Base-by-base conservation (phyloP, 2,797 vertebrate genomes). In the Kryptopterus vitreolus region DNA sequence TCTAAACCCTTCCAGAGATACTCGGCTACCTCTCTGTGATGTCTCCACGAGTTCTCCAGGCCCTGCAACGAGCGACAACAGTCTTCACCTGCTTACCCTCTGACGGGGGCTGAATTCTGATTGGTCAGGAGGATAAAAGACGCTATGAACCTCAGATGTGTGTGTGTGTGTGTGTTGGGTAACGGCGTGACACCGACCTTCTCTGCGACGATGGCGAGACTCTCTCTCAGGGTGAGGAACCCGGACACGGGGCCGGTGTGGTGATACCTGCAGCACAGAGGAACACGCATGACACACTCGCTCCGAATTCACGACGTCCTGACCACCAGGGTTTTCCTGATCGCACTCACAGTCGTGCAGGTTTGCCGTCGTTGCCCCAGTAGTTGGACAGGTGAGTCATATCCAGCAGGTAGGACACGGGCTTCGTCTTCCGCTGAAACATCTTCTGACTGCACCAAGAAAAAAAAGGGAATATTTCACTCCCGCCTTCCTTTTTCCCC, bases 331-430 rank as follows among this genome's bases (percentile, higher is more conserved):
- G n/a, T 38, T 52, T 53, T 29, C 8, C 48, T 53, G 26, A 53
- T 53, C 75, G 76, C 13, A 89, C 92, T 92, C 87, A 95, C 93
- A 35, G 0, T 89, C 94, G 91, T 46, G 92, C 88, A 81, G 90
- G 90, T 83, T 94, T 86, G 12, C 90, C 90, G 0, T 98, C 94
- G 6, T 96, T 98, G 33, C 96, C 96, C 98, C 98, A 99, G 86
- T 97, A 92, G 90, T 92, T 97, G 82, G 95, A 93, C 85, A 98
- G 88, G 84, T 92, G 91, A 61, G 85, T 88, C 91, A 99, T 88
- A 80, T 99, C 98, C 82, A 98, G 89, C 61, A 96, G 94, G 88
- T 97, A 95, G 59, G 97, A 98, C 0, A 88, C 79, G 0, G 96
- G 95, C 87, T 95, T 96, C 0, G 88, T 96, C 92, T 95, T 98